A percentile compares a stretch with the other conserved stretches of the same genome.
phyloP scores from a whole-genome alignment of 2,888 invertebrate genomes.

The Osedax fenrisi region DNA sequence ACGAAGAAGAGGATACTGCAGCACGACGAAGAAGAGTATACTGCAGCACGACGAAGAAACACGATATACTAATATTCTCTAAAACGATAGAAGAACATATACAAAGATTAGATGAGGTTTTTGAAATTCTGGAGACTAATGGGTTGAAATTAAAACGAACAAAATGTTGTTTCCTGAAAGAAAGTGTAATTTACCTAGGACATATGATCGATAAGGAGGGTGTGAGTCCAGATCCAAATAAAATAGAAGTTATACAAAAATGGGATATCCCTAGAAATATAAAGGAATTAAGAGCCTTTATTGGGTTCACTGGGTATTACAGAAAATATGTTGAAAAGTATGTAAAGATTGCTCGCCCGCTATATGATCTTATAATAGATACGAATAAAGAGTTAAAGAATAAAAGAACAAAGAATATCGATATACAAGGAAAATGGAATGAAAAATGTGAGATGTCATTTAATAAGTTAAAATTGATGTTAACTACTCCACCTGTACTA shows the following conservation, averaged over 20 bases:
- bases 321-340: no score
- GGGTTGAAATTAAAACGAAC: constrained; percentile 32
- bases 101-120: constrained; percentile 30
- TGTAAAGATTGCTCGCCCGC: no score
- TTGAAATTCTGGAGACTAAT: constrained; percentile 24
- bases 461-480: not conserved
- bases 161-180: constrained; percentile 33
- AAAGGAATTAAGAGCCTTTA: not conserved
- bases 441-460: not conserved
- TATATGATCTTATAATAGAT: not conserved
- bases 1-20: constrained; percentile 30
- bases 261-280: not conserved
- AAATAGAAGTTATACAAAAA: not conserved
- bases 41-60: no score
- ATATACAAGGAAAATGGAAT: not conserved
- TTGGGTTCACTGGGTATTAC: no score
- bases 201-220: constrained; percentile 30
- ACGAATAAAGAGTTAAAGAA: not conserved
- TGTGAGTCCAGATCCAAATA: constrained; percentile 11
- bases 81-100: constrained; percentile 27
- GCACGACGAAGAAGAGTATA: constrained; percentile 36
- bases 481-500: not conserved
- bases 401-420: not conserved
- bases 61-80: constrained; percentile 34
- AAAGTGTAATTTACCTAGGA: constrained; percentile 31